phyloP scores from a whole-genome alignment of 2,113 vertebrate species.

The Cochlearius cochlearius region DNA sequence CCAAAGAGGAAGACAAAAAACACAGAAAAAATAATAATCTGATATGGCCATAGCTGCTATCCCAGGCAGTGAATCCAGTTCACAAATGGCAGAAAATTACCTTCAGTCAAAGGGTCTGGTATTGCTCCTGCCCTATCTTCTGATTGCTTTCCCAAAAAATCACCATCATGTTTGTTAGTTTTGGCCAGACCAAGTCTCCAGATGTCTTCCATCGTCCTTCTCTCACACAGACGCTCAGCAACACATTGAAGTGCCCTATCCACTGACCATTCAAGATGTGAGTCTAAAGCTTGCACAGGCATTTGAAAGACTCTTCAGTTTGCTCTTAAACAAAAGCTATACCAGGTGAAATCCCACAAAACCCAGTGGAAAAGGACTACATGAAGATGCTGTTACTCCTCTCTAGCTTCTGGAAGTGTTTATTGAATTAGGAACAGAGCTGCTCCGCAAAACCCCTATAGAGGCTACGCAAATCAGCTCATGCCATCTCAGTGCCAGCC shows the following conservation, averaged over 20 bases:
- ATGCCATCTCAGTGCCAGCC: background rate
- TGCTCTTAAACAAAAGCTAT: background rate
- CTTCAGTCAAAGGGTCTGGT: background rate
- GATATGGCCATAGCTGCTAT: background rate
- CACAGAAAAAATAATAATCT: background rate
- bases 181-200: conserved; percentile 27
- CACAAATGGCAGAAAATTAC: background rate
- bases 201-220: background rate
- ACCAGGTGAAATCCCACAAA: background rate
- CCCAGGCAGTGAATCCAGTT: background rate
- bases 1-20: background rate
- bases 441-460: background rate
- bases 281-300: background rate
- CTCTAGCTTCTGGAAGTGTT: background rate
- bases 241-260: background rate
- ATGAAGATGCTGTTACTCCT: background rate
- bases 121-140: background rate
- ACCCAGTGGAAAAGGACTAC: background rate
- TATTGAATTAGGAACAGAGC: background rate
- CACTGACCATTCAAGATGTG: background rate
- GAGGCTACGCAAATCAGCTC: background rate
- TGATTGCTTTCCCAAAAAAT: conserved; percentile 8
- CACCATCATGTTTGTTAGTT: conserved; percentile 16
- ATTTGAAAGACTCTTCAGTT: background rate
- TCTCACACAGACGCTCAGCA: background rate